Conservation (phyloP, 2,888 invertebrate species). For the Macropis europaea region DNA sequence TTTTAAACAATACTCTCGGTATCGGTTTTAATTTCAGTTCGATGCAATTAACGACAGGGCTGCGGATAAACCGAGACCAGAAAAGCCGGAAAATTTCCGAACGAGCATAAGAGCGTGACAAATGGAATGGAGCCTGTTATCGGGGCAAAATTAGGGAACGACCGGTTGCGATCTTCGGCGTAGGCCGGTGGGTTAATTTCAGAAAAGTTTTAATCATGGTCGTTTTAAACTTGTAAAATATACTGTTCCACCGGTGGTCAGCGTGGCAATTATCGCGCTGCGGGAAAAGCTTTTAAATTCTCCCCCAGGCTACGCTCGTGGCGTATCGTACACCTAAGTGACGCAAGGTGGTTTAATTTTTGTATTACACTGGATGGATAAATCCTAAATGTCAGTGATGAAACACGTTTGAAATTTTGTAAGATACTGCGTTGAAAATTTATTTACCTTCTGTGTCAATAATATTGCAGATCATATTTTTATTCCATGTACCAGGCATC, state of each 20-base stretch:
- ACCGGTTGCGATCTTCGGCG: not conserved
- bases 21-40: too few species aligned
- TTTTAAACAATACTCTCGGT: too few species aligned
- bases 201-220: not conserved
- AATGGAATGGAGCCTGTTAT: too few species aligned
- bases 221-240: not conserved
- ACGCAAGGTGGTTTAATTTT: constrained; percentile 3
- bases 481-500: too few species aligned
- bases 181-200: not conserved
- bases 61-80: too few species aligned
- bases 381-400: not conserved
- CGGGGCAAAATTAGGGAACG: too few species aligned
- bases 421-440: too few species aligned
- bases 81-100: too few species aligned
- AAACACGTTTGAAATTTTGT: too few species aligned
- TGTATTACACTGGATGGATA: not conserved
- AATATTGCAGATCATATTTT: too few species aligned
- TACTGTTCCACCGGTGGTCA: not conserved
- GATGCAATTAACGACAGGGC: too few species aligned
- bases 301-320: not conserved
- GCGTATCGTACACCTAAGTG: constrained; percentile 8
- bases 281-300: not conserved
- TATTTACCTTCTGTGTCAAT: not conserved
- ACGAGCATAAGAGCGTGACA: too few species aligned
- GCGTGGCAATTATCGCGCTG: not conserved